phyloP scores from a whole-genome alignment of 2,888 invertebrate species.

The Caenorhabditis uteleia region DNA sequence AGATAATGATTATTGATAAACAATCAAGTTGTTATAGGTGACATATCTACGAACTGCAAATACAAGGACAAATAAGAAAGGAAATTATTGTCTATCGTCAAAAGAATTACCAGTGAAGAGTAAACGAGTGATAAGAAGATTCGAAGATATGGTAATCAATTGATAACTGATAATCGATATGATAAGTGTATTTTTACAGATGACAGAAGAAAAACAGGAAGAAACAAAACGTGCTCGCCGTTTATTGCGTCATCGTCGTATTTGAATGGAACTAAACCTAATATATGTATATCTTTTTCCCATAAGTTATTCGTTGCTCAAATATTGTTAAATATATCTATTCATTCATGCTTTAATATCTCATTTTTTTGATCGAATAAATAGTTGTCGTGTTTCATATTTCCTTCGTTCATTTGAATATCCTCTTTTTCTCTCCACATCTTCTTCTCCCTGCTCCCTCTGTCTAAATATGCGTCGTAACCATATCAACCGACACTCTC shows the following conservation, averaged over 20 bases:
- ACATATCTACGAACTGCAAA: slow-evolving; percentile 18
- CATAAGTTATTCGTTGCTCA: no score
- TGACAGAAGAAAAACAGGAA: slow-evolving; percentile 13
- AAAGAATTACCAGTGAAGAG: slow-evolving; percentile 26
- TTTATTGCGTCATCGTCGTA: not conserved
- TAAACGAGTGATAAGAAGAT: slow-evolving; percentile 27
- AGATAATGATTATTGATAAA: not conserved
- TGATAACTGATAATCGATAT: not conserved
- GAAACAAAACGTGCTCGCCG: not conserved
- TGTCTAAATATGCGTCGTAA: no score
- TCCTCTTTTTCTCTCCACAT: no score
- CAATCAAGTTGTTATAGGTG: slow-evolving; percentile 12
- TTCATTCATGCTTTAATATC: not conserved
- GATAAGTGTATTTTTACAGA: slow-evolving; percentile 1
- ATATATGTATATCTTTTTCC: no score
- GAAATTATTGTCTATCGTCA: slow-evolving; percentile 30
- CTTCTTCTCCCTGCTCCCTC: no score
- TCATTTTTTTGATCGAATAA: not conserved
- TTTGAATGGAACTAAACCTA: not conserved
- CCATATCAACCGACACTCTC: no score
- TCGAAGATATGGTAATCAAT: slow-evolving; percentile 33
- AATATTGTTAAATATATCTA: no score
- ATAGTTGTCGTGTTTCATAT: slow-evolving; percentile 9
- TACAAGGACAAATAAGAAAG: slow-evolving; percentile 26
- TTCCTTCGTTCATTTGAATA: not conserved